Evolutionary conservation across 2,113 vertebrate species (phyloP).

Genomic region (Aspidoscelis tigris): DNA sequence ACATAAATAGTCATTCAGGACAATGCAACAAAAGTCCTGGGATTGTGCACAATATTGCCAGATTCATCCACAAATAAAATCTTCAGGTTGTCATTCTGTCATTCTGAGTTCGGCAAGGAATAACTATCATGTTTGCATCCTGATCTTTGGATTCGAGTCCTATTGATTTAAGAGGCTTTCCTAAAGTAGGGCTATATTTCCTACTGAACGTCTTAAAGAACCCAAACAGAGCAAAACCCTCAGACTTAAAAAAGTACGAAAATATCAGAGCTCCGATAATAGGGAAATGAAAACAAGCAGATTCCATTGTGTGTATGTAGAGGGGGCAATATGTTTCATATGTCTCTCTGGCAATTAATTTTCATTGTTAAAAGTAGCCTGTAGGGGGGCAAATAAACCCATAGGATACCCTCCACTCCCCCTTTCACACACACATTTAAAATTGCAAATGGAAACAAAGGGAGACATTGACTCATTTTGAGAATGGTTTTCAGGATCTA

Average conservation of each 20-base stretch:
- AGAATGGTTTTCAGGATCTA: conserved; percentile 1
- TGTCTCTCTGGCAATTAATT: conserved; percentile 43
- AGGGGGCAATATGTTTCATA: conserved; percentile 10
- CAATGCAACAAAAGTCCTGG: conserved; percentile 40
- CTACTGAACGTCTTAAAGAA: not conserved
- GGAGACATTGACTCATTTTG: conserved; percentile 25
- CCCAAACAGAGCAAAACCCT: not conserved
- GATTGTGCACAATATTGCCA: conserved; percentile 51
- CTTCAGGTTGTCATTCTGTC: not conserved
- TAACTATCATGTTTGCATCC: conserved; percentile 9
- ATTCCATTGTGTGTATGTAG: not conserved
- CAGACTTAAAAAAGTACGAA: conserved; percentile 17
- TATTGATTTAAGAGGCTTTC: not conserved
- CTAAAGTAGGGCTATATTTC: not conserved
- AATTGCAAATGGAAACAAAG: conserved; percentile 34
- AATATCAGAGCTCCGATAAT: conserved; percentile 26
- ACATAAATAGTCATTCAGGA: conserved; percentile 66
- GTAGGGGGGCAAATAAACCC: conserved; percentile 31
- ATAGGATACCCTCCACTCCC: not conserved
- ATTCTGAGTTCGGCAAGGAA: not conserved
- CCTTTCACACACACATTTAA: not conserved
- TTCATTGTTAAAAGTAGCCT: conserved; percentile 45
- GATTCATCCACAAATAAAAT: conserved; percentile 54
- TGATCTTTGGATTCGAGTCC: not conserved
- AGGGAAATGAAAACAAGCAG: conserved; percentile 21